Base-by-base conservation (phyloP, 1,140 invertebrate genomes). In the Pseudoatta argentina region DNA sequence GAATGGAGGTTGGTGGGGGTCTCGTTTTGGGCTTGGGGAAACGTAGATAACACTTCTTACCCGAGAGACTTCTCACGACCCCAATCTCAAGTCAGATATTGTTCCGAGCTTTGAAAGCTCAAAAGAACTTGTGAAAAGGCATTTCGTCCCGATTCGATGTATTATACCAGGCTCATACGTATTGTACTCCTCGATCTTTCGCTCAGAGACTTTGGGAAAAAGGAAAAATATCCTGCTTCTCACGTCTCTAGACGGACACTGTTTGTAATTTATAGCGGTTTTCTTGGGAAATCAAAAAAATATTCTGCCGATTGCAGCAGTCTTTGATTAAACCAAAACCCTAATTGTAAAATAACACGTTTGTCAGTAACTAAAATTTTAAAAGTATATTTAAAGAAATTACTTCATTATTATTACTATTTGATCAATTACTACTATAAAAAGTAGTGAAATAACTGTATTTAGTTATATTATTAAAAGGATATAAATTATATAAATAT, bases 51-150 rank as follows among this genome's bases (percentile, higher is more conserved):
- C 93, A 93, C 92, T 93, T 91, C 91, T 92, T 91, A 92, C 93
- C 88, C 92, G 90, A 90, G 92, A 92, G 93, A 93, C 90, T 87
- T 88, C 67, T 66, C 90, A 91, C 91, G 92, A 92, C 93, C 93
- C 91, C 93, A 93, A 93, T 93, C 93, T 93, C 93, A 91, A 93
- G 93, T 92, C 92, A 93, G 93, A 93, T 93, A 93, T 93, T 93
- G 92, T 93, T 93, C 92, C 90, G 92, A 92, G 93, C 92, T 93
- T 93, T 91, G 88, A 93, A 93, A 93, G 93, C 93, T 93, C 93
- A 91, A 93, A 93, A 93, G 90, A 93, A 93, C 90, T 93, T 81
- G 87, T 92, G 89, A 92, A 93, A 92, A 91, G 89, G 92, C 92
- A 93, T 93, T 93, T 89, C 88, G 91, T 90, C 88, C 81, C 91